These are phyloP conservation scores for Temnopleurus reevesii DNA, from an alignment of 53 echinoderm and acorn worm species.

Conservation along the genomic window DNA sequence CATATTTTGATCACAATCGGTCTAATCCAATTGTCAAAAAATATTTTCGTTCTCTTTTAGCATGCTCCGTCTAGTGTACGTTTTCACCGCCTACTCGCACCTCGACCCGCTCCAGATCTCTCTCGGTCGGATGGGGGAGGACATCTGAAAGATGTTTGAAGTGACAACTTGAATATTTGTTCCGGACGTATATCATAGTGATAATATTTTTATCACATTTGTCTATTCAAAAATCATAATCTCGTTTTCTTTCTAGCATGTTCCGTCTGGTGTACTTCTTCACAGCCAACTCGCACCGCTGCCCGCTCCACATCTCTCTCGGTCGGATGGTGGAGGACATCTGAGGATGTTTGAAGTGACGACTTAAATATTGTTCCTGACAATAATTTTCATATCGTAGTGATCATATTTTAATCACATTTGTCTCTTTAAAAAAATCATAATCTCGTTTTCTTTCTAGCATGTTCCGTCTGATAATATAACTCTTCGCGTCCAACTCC, in stretches of 20 bases:
- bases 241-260: conserved; percentile 75
- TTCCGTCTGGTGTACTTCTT: conserved; percentile 92
- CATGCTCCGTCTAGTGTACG: conserved; percentile 89
- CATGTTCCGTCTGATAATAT: conserved; percentile 88
- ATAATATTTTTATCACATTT: too few relatives aligned
- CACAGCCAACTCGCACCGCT: conserved; percentile 94
- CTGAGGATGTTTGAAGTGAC: too few relatives aligned
- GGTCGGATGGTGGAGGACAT: conserved; percentile 99
- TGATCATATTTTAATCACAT: too few relatives aligned
- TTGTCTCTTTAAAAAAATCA: too few relatives aligned
- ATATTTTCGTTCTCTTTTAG: conserved; percentile 67
- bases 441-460: conserved; percentile 67
- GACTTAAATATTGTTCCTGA: too few relatives aligned
- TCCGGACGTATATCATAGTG: too few relatives aligned
- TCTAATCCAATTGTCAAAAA: too few relatives aligned
- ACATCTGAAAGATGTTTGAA: too few relatives aligned
- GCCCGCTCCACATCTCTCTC: conserved; percentile 95
- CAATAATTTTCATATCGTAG: too few relatives aligned
- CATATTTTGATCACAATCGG: too few relatives aligned
- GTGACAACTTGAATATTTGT: too few relatives aligned
- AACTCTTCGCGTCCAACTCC: conserved; percentile 95
- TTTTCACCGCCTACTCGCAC: conserved; percentile 96
- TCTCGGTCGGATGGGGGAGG: conserved; percentile 96
- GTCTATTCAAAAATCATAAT: too few relatives aligned
- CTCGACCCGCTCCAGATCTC: conserved; percentile 98